A percentile compares a stretch with the other conserved stretches of the same genome.
Evolutionary conservation across 2,797 vertebrate species (phyloP).

Genomic region (Ciconia nigra): DNA sequence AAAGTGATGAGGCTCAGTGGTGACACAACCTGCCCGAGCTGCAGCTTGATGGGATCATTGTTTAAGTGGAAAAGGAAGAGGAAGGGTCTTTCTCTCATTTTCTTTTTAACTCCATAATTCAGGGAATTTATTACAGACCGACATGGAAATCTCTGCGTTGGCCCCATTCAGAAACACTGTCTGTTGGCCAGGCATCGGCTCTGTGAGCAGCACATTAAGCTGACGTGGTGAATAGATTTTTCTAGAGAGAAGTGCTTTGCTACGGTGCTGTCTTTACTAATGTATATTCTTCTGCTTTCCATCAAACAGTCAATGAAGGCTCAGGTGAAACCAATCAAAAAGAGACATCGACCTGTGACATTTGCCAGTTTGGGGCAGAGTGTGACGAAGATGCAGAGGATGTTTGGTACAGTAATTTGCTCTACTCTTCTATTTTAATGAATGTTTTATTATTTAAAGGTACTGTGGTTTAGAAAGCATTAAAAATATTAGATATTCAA

Average conservation of each 20-base stretch:
- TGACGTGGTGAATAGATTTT: background rate
- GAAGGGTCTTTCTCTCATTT: background rate
- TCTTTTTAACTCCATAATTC: background rate
- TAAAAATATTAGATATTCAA: background rate
- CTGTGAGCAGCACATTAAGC: background rate
- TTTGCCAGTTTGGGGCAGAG: slow-evolving; percentile 98
- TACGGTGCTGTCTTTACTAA: slow-evolving; percentile 29
- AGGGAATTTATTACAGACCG: background rate
- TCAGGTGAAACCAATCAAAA: slow-evolving; percentile 95
- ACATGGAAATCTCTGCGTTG: background rate
- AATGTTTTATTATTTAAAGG: slow-evolving; percentile 38
- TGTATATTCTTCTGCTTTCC: slow-evolving; percentile 36
- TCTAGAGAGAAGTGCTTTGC: slow-evolving; percentile 2
- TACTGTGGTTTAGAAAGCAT: background rate
- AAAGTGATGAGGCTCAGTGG: background rate
- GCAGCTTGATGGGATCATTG: background rate
- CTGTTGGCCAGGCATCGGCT: background rate
- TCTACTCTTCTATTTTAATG: slow-evolving; percentile 37
- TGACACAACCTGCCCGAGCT: background rate
- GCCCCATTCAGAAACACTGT: background rate
- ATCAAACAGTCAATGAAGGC: slow-evolving; percentile 88
- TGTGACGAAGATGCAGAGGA: slow-evolving; percentile 98
- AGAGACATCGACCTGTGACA: slow-evolving; percentile 97
- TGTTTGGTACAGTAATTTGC: slow-evolving; percentile 85
- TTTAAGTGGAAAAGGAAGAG: background rate